Conservation (phyloP, 2,888 invertebrate species). For the Hyposoter dolosus region DNA sequence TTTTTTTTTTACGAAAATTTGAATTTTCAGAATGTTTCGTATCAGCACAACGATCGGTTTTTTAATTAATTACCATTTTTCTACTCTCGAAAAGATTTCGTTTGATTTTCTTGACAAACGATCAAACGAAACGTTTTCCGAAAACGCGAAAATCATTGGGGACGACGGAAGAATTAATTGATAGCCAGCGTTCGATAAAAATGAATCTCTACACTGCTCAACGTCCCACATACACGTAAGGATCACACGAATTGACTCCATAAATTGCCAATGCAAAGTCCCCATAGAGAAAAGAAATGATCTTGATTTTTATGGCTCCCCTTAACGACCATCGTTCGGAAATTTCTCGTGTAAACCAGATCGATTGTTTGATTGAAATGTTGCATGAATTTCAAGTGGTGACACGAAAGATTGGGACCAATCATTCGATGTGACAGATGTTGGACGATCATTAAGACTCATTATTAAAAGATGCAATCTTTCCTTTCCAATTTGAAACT, state of each 20-base stretch:
- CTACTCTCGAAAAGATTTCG: no score
- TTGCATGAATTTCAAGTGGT: neutral
- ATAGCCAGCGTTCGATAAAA: neutral
- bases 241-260: neutral
- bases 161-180: neutral
- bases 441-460: neutral
- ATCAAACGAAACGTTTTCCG: no score
- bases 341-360: neutral
- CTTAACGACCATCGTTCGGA: neutral
- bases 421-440: neutral
- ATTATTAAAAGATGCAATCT: neutral
- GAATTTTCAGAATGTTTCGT: neutral
- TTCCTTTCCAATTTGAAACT: neutral
- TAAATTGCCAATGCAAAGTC: constrained; percentile 15
- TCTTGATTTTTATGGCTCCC: neutral
- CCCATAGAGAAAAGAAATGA: neutral
- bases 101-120: no score
- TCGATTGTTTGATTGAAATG: neutral
- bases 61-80: no score
- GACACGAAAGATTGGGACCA: neutral
- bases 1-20: neutral
- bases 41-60: neutral
- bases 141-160: no score
- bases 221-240: neutral
- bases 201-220: neutral